Base-by-base conservation (phyloP, 2,888 invertebrate species). In the Lithophane ornitopus region DNA sequence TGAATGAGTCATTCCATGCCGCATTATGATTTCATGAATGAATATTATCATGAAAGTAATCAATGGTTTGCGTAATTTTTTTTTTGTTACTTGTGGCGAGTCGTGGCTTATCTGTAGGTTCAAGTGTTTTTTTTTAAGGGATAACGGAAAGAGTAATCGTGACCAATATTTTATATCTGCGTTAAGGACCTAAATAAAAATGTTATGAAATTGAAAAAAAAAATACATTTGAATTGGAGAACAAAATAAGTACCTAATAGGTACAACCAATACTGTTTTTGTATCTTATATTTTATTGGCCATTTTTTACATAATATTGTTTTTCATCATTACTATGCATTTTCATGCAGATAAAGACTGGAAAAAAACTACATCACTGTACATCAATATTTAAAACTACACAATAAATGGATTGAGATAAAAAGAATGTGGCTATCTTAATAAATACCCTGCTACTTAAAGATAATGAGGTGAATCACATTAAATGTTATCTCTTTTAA, bases 11-110 rank as follows among this genome's bases (percentile, higher is more conserved):
- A 87, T 65, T 77, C 34, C 49, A 56, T 73, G 41, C 65, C 66
- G 70, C 77, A 68, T 71, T 74, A 73, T 79, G 75, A 85, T 66
- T 85, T 83, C 78, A 78, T 86, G 82, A 86, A 80, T 87, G 80
- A 65, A 63, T 76, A 74, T 76, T 76, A 74, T 76, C 76, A 65
- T 56, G 68, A 81, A 81, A 67, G 56, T 56, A 54, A 68, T 81
- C 58, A 73, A 67, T 34, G 16, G 54, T 65, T 78, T 84, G 67
- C 75, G 72, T 74, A 79, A 83, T 58, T 49, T 22, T 63, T 66
- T 70, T 74, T 66, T 49, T 52, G 26, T 80, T 26, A 69, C 46
- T 39, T 41, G 19, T n/a, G 54, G 39, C 56, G 34, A 73, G 26
- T 82, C 72, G 63, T 49, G 7, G 9, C 1, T 85, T 77, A 83